A percentile compares a stretch with the other conserved stretches of the same genome.
phyloP scores from a whole-genome alignment of 2,888 invertebrate species.

The Anticlea derivata region DNA sequence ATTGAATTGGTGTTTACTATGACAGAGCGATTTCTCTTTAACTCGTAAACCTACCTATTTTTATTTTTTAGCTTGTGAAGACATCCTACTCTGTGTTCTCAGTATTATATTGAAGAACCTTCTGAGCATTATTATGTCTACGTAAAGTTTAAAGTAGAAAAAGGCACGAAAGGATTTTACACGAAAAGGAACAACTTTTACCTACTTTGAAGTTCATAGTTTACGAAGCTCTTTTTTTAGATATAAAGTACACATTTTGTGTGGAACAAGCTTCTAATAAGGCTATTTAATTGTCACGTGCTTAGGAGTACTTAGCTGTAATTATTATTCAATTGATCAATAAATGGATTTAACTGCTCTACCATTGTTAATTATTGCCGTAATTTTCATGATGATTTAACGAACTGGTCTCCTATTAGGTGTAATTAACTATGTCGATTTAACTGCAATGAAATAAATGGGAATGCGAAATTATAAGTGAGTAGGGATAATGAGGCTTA shows the following conservation, averaged over 20 bases:
- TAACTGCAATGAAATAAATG: background rate
- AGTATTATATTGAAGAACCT: constrained; percentile 40
- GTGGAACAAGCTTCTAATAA: constrained; percentile 3
- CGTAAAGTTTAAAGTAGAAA: no score
- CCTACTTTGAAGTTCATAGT: no score
- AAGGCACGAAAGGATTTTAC: no score
- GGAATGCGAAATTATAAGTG: background rate
- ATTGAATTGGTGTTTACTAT: no score
- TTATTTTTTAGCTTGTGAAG: constrained; percentile 46
- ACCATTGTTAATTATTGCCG: constrained; percentile 2
- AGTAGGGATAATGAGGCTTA: no score
- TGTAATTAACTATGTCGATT: background rate
- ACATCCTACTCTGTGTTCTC: constrained; percentile 58
- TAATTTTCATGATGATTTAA: constrained; percentile 2
- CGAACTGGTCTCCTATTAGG: constrained; percentile 1
- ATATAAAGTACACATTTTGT: no score
- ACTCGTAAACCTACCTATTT: no score
- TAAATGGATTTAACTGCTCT: constrained; percentile 2
- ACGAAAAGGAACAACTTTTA: no score
- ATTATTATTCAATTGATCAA: constrained; percentile 5
- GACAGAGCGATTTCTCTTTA: no score
- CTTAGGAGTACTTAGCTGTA: background rate
- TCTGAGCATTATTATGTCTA: no score
- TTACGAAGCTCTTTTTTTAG: no score
- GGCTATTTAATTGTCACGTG: no score